Evolutionary conservation across 2,888 invertebrate species (phyloP).

Genomic region (Chrysina gloriosa): DNA sequence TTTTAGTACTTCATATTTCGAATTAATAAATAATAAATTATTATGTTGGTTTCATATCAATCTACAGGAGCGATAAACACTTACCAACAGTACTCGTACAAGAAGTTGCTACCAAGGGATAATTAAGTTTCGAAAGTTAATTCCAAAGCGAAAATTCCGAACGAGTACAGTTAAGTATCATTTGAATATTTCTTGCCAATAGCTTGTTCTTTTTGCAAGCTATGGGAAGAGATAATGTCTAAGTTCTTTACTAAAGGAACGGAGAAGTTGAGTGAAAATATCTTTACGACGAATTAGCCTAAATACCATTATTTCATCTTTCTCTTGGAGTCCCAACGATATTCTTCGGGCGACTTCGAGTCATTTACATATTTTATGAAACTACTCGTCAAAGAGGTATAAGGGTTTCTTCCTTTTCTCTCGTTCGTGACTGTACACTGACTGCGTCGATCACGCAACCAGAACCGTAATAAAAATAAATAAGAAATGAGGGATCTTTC

Average conservation of each 20-base stretch:
- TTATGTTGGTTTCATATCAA: too few relatives aligned
- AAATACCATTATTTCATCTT: constrained; percentile 16
- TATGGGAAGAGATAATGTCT: not conserved
- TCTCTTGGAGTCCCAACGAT: not conserved
- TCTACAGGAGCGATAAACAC: too few relatives aligned
- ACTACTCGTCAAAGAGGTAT: constrained; percentile 13
- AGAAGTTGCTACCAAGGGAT: not conserved
- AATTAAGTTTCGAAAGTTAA: not conserved
- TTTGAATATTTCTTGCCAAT: constrained; percentile 8
- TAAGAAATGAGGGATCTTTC: not conserved
- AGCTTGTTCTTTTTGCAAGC: not conserved
- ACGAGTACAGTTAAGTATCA: not conserved
- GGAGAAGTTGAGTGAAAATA: constrained; percentile 18
- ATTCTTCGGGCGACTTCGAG: constrained; percentile 2
- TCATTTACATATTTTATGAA: constrained; percentile 33
- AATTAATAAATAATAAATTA: too few relatives aligned
- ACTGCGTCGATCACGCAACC: not conserved
- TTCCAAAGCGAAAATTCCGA: not conserved
- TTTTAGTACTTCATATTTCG: too few relatives aligned
- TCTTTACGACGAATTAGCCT: constrained; percentile 6
- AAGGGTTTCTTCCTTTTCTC: constrained; percentile 9
- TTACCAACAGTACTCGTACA: too few relatives aligned
- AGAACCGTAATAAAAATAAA: constrained; percentile 17
- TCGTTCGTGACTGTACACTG: not conserved
- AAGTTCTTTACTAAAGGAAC: not conserved